Percentiles rank a stretch among this genome's conserved stretches.
These are phyloP conservation scores for Frankliniella intonsa DNA, from an alignment of 2,888 invertebrate species.

Conservation along the genomic window DNA sequence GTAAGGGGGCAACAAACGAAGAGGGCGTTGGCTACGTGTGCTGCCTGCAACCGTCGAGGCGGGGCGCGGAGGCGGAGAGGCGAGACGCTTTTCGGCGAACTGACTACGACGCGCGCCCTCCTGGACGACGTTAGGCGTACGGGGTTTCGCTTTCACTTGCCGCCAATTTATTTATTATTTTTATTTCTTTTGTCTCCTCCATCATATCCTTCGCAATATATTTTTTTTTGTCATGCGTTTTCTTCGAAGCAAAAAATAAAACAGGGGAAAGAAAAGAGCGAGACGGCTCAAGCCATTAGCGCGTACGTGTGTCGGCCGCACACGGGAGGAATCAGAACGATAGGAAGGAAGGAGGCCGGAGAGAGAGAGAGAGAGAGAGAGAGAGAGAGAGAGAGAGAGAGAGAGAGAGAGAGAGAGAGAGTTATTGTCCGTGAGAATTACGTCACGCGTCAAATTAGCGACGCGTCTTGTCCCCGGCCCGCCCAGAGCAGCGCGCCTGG, in stretches of 20 bases:
- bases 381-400: background rate
- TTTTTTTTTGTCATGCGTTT: background rate
- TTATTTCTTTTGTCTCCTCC: background rate
- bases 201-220: background rate
- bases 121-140: background rate
- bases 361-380: background rate
- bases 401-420: background rate
- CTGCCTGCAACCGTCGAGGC: background rate
- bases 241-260: too few relatives aligned
- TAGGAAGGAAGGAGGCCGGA: background rate
- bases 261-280: background rate
- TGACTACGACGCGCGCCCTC: background rate
- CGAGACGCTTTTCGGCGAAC: background rate
- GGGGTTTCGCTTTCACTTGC: background rate
- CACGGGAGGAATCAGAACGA: too few relatives aligned
- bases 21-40: background rate
- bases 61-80: background rate
- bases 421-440: background rate
- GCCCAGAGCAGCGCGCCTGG: background rate
- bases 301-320: too few relatives aligned
- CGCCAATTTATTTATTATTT: too few relatives aligned
- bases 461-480: background rate
- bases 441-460: background rate
- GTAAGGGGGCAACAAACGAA: too few relatives aligned
- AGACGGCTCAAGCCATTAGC: background rate